Conservation (phyloP, 2,888 invertebrate genomes). For the Terebella lapidaria region DNA sequence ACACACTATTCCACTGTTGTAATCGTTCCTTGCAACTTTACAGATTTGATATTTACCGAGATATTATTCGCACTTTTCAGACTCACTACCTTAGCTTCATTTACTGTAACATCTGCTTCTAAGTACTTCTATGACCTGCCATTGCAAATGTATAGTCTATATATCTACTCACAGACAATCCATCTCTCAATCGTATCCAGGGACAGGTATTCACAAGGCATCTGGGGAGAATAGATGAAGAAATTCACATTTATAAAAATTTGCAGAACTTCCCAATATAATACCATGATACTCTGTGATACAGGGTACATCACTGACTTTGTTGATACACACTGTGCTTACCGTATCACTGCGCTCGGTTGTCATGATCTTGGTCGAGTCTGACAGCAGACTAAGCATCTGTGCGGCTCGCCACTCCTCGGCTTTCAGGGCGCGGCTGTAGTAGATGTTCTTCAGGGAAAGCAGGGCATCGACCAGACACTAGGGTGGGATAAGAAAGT, state of each 20-base stretch:
- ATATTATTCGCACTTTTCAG: too few species aligned
- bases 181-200: slow-evolving; percentile 93
- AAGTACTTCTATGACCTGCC: too few species aligned
- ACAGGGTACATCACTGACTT: too few species aligned
- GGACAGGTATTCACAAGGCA: slow-evolving; percentile 96
- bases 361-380: slow-evolving; percentile 88
- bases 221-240: slow-evolving; percentile 58
- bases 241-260: too few species aligned
- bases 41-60: too few species aligned
- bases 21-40: too few species aligned
- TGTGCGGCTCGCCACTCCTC: slow-evolving; percentile 75
- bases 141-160: too few species aligned
- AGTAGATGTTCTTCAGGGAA: slow-evolving; percentile 82
- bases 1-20: too few species aligned
- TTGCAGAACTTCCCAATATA: too few species aligned
- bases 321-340: slow-evolving; percentile 17
- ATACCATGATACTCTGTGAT: too few species aligned
- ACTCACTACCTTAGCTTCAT: too few species aligned
- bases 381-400: slow-evolving; percentile 80
- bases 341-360: slow-evolving; percentile 86
- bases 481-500: slow-evolving; percentile 11
- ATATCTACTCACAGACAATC: slow-evolving; percentile 83
- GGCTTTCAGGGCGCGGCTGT: slow-evolving; percentile 82
- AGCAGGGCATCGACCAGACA: slow-evolving; percentile 73
- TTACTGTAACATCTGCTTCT: too few species aligned